Evolutionary conservation across 2,888 invertebrate genomes (phyloP), one percentile per base, ranked within the genome.

Genomic region (Eristalinus sepulchralis): DNA sequence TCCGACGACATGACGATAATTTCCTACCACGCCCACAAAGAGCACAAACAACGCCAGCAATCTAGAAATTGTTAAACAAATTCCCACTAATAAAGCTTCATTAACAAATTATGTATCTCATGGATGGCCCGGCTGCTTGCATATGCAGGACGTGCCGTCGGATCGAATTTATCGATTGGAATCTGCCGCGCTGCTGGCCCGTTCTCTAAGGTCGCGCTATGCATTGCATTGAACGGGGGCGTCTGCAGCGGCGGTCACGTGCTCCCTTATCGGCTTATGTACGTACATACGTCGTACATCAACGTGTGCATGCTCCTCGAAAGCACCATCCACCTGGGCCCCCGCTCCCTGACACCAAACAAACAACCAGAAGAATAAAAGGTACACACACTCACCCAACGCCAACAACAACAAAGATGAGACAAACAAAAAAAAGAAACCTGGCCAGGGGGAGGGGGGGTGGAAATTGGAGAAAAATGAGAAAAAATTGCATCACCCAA

Each of bases 171-270:
- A 64, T 47, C 64, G 64, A 64, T 36, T 47, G 36, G 36, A 39
- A 64, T 64, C 64, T 47, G 27, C 27, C 27, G 27, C 27, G 27
- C 27, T n/a, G n/a, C 13, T n/a, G 47, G 47, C 47, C 47, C 47
- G 17, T 47, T 8, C 47, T 47, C 47, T 47, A 17, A 47, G 47
- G 47, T 47, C 47, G 47, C 17, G 17, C 17, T 17, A 17, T 8
- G 47, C 17, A 17, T 47, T 17, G 17, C 47, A 47, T 47, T 47
- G 47, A 47, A 47, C 47, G 47, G 47, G 62, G 63, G 63, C 73
- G 63, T 27, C 27, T 55, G 34, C 53, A 67, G 27, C 47, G 8
- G 34, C 33, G 17, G 73, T 73, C 73, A 73, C 73, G 73, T 73
- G 63, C 63, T 55, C 63, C 34, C 47, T 47, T 47, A 47, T 47